Percentiles rank a stretch among this genome's conserved stretches.
phyloP scores from a whole-genome alignment of 2,113 vertebrate species.

The Dissostichus mawsoni region DNA sequence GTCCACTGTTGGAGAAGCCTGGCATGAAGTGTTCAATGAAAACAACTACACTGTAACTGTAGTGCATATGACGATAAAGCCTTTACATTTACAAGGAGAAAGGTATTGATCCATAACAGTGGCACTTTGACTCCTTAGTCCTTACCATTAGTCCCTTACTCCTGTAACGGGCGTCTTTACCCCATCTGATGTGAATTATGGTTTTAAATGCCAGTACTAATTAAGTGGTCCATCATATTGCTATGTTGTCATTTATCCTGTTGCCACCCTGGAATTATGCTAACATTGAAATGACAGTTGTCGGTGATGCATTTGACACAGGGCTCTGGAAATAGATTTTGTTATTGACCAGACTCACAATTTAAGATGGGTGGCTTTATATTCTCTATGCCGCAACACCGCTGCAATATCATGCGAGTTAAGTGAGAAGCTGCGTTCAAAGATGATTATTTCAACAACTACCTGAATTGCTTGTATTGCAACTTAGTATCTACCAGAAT shows the following conservation, averaged over 20 bases:
- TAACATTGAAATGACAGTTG: background rate
- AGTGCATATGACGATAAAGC: too few species aligned
- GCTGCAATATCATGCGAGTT: background rate
- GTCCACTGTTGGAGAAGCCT: too few species aligned
- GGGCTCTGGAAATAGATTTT: background rate
- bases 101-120: background rate
- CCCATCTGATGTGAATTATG: slow-evolving; percentile 8
- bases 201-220: slow-evolving; percentile 11
- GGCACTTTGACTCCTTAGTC: background rate
- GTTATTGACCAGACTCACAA: background rate
- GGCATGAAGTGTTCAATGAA: too few species aligned
- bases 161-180: background rate
- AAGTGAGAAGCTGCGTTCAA: background rate
- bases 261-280: slow-evolving; percentile 2
- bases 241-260: background rate
- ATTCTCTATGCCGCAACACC: background rate
- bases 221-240: background rate
- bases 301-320: slow-evolving; percentile 6
- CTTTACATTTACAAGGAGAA: too few species aligned
- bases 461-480: background rate
- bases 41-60: too few species aligned
- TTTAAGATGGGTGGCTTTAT: background rate
- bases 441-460: background rate
- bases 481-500: background rate
- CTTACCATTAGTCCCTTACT: background rate